Evolutionary conservation across 1,140 invertebrate genomes (phyloP), one percentile per base, ranked within the genome.

Genomic region (Ostrea edulis): DNA sequence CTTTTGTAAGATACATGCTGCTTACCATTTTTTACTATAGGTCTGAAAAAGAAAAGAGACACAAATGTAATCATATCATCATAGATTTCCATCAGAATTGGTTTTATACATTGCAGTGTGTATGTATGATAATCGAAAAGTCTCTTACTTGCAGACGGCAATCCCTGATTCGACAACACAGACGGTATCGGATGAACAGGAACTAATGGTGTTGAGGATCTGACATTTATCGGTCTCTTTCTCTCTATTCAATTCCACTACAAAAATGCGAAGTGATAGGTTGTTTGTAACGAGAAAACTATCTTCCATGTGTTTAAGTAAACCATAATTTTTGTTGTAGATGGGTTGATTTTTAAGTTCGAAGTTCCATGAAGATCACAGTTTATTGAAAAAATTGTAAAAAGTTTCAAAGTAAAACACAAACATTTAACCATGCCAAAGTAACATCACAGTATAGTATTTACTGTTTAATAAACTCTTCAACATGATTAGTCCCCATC

Each of bases 21-120:
- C 68, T 35, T 29, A 77, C 68, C 68, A 35, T 35, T 77, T 77
- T 77, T 77, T 14, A 77, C 68, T 29, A 77, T 35, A 14, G 68
- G 68, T 77, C 68, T 77, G 68, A 35, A 77, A 77, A 25, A 71
- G 25, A 22, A 5, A 77, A 35, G 29, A 77, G 29, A 14, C 14
- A 77, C 3, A 11, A 17, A 35, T 29, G 14, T 35, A 17, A 77
- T 9, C 9, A 62, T 17, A 12, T 77, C 29, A 77, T 35, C 29
- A 11, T 9, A 35, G 11, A 29, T 29, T 29, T 44, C 17, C 55
- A 62, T 35, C 25, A 2, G 0, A 29, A 77, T 77, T 12, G 25
- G 5, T 77, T 77, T 25, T 12, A 29, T 2, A 71, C 25, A 29
- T 25, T 71, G 9, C 11, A 77, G 35, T 35, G 8, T 25, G 11